These are phyloP conservation scores for Troides oblongomaculatus DNA, from an alignment of 2,888 invertebrate genomes.

Conservation along the genomic window DNA sequence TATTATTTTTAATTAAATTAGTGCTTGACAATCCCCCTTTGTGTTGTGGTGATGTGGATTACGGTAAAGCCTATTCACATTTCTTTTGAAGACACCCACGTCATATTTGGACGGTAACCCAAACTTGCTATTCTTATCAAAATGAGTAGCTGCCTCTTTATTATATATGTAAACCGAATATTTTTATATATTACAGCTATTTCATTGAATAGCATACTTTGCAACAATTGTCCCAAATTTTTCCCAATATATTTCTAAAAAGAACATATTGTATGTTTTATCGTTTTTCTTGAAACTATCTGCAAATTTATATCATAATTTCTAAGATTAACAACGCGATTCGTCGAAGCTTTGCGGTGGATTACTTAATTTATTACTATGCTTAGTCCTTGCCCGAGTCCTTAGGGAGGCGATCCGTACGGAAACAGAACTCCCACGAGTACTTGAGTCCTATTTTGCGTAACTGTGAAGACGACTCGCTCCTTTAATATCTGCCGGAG, in stretches of 20 bases:
- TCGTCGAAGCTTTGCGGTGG: not conserved
- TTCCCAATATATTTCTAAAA: not conserved
- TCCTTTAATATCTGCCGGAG: constrained; percentile 9
- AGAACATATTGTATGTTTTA: not conserved
- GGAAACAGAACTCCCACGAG: constrained; percentile 19
- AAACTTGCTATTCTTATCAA: not conserved
- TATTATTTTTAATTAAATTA: no score
- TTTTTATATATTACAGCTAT: not conserved
- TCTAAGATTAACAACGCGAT: not conserved
- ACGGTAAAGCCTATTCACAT: no score
- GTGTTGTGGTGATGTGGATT: no score
- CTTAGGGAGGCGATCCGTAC: constrained; percentile 8
- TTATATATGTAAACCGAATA: no score
- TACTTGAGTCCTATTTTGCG: constrained; percentile 12
- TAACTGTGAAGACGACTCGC: constrained; percentile 15
- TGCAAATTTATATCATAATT: not conserved
- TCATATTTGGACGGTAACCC: no score
- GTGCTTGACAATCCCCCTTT: no score
- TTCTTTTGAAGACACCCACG: no score
- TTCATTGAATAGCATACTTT: not conserved
- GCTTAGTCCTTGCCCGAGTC: not conserved
- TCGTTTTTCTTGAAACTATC: not conserved
- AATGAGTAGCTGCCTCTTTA: not conserved
- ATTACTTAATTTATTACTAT: not conserved
- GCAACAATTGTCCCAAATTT: not conserved